Base-by-base conservation (phyloP, 1,140 invertebrate species). In the Latrodectus geometricus region DNA sequence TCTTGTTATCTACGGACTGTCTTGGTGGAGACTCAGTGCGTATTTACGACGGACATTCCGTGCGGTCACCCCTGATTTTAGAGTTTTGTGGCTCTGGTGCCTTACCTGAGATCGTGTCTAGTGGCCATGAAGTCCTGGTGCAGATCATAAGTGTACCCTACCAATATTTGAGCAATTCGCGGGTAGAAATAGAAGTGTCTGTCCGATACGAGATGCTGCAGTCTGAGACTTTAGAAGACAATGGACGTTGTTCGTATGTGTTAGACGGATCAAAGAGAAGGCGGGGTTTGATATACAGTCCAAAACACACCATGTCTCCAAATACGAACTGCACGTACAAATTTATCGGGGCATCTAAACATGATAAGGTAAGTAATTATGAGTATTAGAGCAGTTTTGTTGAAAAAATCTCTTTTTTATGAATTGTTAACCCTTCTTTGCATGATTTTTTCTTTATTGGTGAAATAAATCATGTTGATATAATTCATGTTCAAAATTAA, bases 31-130 rank as follows among this genome's bases (percentile, higher is more conserved):
- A 96, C 89, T 94, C 96, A 90, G 94, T 96, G 90, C 93, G 95
- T 91, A 94, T 97, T 56, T 97, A 96, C 91, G 96, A 97, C 90
- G 96, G 96, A 54, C 96, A 96, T 89, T 96, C 95, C 79, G 96
- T 95, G 8, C 93, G 96, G 89, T 96, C 97, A 91, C 95, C 96
- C 8, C 94, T 97, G 85, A 94, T 97, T 87, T 91, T 97, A 83
- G 96, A 96, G 91, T 97, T 97, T 90, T 98, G 96, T 90, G 96
- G 96, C 0, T 95, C 95, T 52, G 96, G 96, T 52, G 94, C 93
- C 0, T 94, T 97, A 50, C 96, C 96, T 0, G 95, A 95, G 90
- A 95, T 96, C 5, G 80, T 89, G 8, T 96, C 96, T 82, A 96
- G 95, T 90, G 95, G 95, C 0, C 94, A 95, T 68, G 95, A 97